Base-by-base conservation (phyloP, 2,113 vertebrate species). In the Chaetorhynchus papuensis region DNA sequence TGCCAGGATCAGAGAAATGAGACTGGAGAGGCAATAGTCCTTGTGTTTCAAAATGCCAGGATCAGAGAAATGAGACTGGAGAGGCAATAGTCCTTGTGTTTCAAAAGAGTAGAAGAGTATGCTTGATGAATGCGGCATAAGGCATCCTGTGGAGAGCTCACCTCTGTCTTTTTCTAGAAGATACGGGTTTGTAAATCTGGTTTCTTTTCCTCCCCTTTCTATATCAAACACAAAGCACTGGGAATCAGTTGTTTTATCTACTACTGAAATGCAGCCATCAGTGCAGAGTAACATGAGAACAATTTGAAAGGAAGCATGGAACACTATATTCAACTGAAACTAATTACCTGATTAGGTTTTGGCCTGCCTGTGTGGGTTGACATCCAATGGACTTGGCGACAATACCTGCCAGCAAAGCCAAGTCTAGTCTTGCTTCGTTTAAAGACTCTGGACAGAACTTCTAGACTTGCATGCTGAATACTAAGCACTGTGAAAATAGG, bases 331-430 rank as follows among this genome's bases (percentile, higher is more conserved):
- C 93, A 93, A 93, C 94, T 97, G 97, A 94, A 96, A 96, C 95
- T 96, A 97, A 96, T 96, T 96, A 97, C 90, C 84, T 96, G 88
- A 96, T 96, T 97, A 96, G 95, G 71, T 93, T 97, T 97, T 97
- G 95, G 97, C 92, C 78, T 93, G 83, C 50, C 47, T 81, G 13
- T 79, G 60, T 82, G 78, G 88, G 65, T 97, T 97, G 92, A 97
- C 94, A 96, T 96, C 97, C 97, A 96, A 49, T 91, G 78, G 76
- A 96, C 93, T 96, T 97, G 97, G 95, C 96, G 15, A 93, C 83
- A 88, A n/a, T 90, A 92, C 45, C 75, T 89, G 41, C 11, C 8
- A 92, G 83, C 60, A 95, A 93, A 89, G 93, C 95, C 92, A 97
- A 97, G 75, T 93, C 90, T 91, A 93, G 94, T 93, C 85, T 93